Base-by-base conservation (phyloP, 2,797 vertebrate genomes). In the Echiichthys vipera region DNA sequence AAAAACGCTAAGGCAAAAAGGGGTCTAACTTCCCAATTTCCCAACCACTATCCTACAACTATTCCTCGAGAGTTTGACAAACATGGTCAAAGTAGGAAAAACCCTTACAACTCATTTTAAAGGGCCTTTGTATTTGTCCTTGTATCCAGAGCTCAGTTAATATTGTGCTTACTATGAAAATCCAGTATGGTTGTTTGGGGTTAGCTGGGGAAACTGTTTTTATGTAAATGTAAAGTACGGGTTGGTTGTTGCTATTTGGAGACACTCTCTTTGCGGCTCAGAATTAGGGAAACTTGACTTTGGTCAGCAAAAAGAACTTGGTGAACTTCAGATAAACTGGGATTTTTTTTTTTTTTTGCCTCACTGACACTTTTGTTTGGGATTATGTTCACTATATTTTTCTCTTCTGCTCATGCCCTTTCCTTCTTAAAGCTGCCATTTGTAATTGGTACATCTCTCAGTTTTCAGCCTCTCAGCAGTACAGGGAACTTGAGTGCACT, bases 321-420 rank as follows among this genome's bases (percentile, higher is more conserved):
- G 20, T 68, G 49, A 43, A 49, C 57, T 75, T 36, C 9, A 34
- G 9, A 37, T 68, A 50, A 69, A n/a, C n/a, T n/a, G n/a, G n/a
- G n/a, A 56, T 32, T 0, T 0, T 14, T 0, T n/a, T 36, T 43
- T 29, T 11, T 49, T 27, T 57, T 17, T 43, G 9, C 18, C 47
- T 24, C 5, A 14, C n/a, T 25, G 12, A 4, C 25, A 20, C 24
- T 42, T 70, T 56, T 25, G 14, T 71, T 77, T 55, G 24, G 17
- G 61, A 29, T 66, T 54, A 42, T 55, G 6, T 36, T 49, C 15
- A 49, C 54, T 58, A 53, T 42, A 4, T 25, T 29, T 36, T 65
- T 24, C 3, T 50, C 43, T 51, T 47, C 5, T 36, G 62, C 47
- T 36, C 36, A 3, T 68, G 50, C 14, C n/a, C 27, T 51, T 43